Conservation (phyloP, 2,797 vertebrate species). For the Morelia viridis region DNA sequence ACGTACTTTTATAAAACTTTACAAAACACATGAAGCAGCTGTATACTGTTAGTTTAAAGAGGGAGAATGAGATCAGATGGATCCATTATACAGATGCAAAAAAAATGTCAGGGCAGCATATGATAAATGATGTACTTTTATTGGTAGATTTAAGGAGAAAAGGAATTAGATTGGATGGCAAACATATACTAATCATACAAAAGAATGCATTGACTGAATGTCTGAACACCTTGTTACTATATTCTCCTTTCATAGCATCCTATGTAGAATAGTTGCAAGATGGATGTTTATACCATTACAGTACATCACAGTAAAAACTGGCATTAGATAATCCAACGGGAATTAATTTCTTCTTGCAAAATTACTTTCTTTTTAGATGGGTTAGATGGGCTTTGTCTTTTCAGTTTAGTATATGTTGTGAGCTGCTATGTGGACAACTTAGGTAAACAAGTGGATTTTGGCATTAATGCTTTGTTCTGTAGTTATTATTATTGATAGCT, state of each 20-base stretch:
- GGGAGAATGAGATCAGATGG: too few relatives aligned
- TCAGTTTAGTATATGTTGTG: not conserved
- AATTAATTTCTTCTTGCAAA: not conserved
- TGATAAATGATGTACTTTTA: too few relatives aligned
- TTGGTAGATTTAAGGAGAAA: too few relatives aligned
- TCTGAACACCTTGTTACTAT: not conserved
- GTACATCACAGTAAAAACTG: not conserved
- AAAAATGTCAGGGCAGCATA: too few relatives aligned
- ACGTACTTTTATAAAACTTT: too few relatives aligned
- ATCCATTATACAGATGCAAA: too few relatives aligned
- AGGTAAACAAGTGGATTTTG: not conserved
- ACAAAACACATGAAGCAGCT: too few relatives aligned
- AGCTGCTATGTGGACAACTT: not conserved
- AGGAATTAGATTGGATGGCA: too few relatives aligned
- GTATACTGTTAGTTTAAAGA: too few relatives aligned
- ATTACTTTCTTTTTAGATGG: not conserved
- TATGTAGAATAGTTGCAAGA: not conserved
- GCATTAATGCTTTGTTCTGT: not conserved
- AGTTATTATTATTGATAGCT: not conserved
- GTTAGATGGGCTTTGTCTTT: not conserved
- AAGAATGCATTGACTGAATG: not conserved
- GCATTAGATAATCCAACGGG: not conserved
- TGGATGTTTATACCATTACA: not conserved
- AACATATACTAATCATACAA: not conserved
- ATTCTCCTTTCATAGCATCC: not conserved